Evolutionary conservation across 1,140 invertebrate genomes (phyloP).

Genomic region (Drosophila takahashii): DNA sequence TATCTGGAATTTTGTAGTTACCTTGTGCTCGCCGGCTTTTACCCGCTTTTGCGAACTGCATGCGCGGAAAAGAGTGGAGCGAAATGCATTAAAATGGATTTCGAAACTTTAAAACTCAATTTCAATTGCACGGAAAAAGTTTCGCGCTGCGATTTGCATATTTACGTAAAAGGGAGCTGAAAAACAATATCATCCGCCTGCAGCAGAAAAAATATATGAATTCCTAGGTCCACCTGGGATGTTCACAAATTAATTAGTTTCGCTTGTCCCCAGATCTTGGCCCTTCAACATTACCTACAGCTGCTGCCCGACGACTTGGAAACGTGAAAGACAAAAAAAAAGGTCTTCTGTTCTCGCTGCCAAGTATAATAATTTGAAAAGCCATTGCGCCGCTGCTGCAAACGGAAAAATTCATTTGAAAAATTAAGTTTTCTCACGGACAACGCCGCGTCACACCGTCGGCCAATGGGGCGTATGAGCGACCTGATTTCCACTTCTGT

Average conservation of each 20-base stretch:
- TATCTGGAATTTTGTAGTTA: slow-evolving; percentile 54
- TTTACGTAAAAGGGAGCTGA: slow-evolving; percentile 35
- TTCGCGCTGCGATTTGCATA: slow-evolving; percentile 43
- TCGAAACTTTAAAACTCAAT: slow-evolving; percentile 53
- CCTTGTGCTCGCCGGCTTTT: slow-evolving; percentile 49
- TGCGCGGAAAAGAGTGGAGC: slow-evolving; percentile 15
- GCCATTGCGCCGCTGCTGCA: slow-evolving; percentile 54
- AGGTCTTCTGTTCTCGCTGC: slow-evolving; percentile 8
- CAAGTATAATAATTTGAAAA: slow-evolving; percentile 66
- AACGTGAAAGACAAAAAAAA: slow-evolving; percentile 31
- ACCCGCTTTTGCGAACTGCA: slow-evolving; percentile 24
- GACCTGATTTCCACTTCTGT: slow-evolving; percentile 75
- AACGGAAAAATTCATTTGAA: slow-evolving; percentile 69
- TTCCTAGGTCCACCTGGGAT: slow-evolving; percentile 37
- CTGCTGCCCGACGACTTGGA: slow-evolving; percentile 41
- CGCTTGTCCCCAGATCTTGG: slow-evolving; percentile 42
- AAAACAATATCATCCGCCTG: slow-evolving; percentile 38
- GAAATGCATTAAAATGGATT: slow-evolving; percentile 51
- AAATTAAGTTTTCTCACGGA: slow-evolving; percentile 53
- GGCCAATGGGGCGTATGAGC: slow-evolving; percentile 60
- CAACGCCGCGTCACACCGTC: slow-evolving; percentile 16
- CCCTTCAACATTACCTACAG: slow-evolving; percentile 59
- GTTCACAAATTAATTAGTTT: slow-evolving; percentile 75
- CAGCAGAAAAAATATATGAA: slow-evolving; percentile 9
- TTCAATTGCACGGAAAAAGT: slow-evolving; percentile 51